Base-by-base conservation (phyloP, 2,113 vertebrate genomes). In the Dolichotis patagonum region DNA sequence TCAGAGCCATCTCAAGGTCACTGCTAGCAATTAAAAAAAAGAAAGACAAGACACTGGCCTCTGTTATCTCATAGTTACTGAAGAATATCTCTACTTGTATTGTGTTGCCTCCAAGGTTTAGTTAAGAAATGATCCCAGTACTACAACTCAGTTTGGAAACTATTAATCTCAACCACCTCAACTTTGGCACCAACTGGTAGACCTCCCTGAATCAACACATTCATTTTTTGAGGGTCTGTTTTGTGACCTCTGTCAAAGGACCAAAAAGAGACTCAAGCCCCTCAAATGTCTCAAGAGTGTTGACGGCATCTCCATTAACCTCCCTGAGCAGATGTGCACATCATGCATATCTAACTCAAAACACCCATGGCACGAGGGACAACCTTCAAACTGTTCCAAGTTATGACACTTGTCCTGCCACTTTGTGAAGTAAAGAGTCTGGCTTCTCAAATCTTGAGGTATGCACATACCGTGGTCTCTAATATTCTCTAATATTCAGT, bases 361-460 rank as follows among this genome's bases (percentile, higher is more conserved):
- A n/a, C 49, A 43, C 52, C 56, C 43, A 12, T 0, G 0, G 4
- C 7, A 5, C 2, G 28, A 32, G 4, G 32, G 20, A 35, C 22
- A 11, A 24, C 20, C 35, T 54, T 97, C 63, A 7, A 41, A 2
- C 11, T 2, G 17, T 43, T 49, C 46, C n/a, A 35, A 30, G 12
- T 46, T 35, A 43, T 30, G 12, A 3, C 19, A 28, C 3, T 0
- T n/a, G 24, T 24, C 30, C 46, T 35, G 5, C 7, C 30, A 54
- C 12, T 67, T 63, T 22, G 10, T 20, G 41, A 41, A 58, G 35
- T 1, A 49, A 32, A 46, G 7, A 24, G 2, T 9, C n/a, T 52
- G 20, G 26, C 52, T 90, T 86, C 38, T 0, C 2, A 19, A 71
- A 14, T 46, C 19, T 56, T 41, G 30, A 81, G 43, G 19, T 30